A percentile compares a stretch with the other conserved stretches of the same genome.
Evolutionary conservation across 2,797 vertebrate species (phyloP).

Genomic region (Scolopax rusticola): DNA sequence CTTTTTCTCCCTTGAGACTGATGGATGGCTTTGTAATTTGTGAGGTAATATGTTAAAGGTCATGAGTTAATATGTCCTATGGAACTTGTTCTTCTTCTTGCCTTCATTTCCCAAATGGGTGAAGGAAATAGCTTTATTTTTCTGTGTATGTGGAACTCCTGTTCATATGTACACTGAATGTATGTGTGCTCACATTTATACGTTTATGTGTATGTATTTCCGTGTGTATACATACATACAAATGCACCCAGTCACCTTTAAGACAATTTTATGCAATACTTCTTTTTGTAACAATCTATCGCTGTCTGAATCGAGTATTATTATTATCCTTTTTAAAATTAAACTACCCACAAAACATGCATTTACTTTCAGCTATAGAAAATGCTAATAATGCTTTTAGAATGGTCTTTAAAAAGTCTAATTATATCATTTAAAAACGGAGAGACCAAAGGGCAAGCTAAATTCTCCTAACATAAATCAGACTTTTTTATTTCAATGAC

Average conservation of each 20-base stretch:
- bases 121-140: conserved; percentile 59
- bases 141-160: conserved; percentile 23
- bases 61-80: conserved; percentile 80
- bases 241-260: conserved; percentile 53
- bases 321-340: conserved; percentile 86
- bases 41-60: conserved; percentile 82
- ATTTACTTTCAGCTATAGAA: conserved; percentile 88
- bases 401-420: conserved; percentile 95
- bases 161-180: conserved; percentile 55
- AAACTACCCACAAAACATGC: conserved; percentile 86
- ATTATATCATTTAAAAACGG: conserved; percentile 94
- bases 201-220: conserved; percentile 10
- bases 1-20: conserved; percentile 58
- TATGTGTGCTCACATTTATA: not conserved
- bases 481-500: conserved; percentile 92
- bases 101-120: conserved; percentile 66
- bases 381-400: conserved; percentile 94
- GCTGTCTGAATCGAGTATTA: conserved; percentile 84
- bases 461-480: conserved; percentile 95
- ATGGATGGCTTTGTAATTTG: conserved; percentile 79
- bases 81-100: conserved; percentile 75
- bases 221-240: conserved; percentile 20
- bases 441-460: conserved; percentile 93
- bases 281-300: conserved; percentile 84
- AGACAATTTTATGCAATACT: conserved; percentile 74